Base-by-base conservation (phyloP, 2,888 invertebrate species). In the Diarsia brunnea region DNA sequence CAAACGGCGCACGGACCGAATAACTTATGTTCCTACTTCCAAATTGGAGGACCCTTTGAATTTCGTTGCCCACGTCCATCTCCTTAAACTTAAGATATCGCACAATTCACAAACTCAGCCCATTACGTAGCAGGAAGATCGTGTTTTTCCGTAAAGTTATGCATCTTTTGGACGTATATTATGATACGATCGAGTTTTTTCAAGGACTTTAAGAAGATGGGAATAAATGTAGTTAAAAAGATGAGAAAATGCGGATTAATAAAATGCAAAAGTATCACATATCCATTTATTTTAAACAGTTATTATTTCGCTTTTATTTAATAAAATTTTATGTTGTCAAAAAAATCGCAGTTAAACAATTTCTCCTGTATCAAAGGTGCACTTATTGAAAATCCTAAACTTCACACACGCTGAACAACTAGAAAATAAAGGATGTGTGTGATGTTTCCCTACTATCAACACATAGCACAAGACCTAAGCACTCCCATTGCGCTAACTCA, bases 21-120 rank as follows among this genome's bases (percentile, higher is more conserved):
- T 85, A 84, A 83, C 74, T 76, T 85, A 72, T 58, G n/a, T 72
- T 70, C 55, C 81, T 31, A 21, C 60, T 19, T 49, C 10, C 38
- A 72, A 81, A 75, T 58, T 79, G 63, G 66, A 27, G 49, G 60
- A 67, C 49, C 76, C 47, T 85, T 78, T 73, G 73, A 31, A 63
- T 70, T 63, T 55, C 60, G 38, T 24, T 66, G 47, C 27, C 47
- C 43, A 63, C 70, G 77, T 75, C 75, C 68, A 83, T 79, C 75
- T 71, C n/a, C 53, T 69, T 49, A 49, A 71, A 68, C 69, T 71
- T 45, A 64, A 69, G 60, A 75, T 75, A 66, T 76, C 67, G 58
- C 53, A 53, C 69, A 64, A 75, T 55, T 63, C 61, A 69, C 51
- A 70, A 58, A 84, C 60, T 80, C 74, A 7, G 49, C 16, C 49